Base-by-base conservation (phyloP, 2,797 vertebrate species). In the Gallirallus australis region DNA sequence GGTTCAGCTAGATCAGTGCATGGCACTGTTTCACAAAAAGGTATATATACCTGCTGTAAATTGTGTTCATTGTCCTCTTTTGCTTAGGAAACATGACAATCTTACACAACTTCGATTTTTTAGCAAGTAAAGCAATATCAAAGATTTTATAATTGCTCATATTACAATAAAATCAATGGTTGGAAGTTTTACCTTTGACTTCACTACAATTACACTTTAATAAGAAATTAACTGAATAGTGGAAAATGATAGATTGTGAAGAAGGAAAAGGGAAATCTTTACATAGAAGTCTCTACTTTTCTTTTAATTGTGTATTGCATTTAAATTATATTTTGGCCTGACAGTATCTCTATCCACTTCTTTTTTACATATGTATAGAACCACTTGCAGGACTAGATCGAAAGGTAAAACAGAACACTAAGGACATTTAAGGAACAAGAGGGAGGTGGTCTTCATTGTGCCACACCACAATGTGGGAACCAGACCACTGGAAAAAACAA, bases 371-470 rank as follows among this genome's bases (percentile, higher is more conserved):
- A 42, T 12, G 2, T 53, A 28, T 4, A 61, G 27, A 56, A 47
- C 2, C n/a, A 28, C 6, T 3, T 39, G 20, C 37, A 59, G 33
- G 42, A 30, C n/a, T 39, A 69, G 24, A 61, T 76, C 5, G 28
- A 59, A 50, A 64, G 15, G 17, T 59, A 59, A 64, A 81, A 39
- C 3, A 75, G 20, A 64, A 52, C 75, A 69, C 3, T 16, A 8
- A 65, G 30, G 12, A 2, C 7, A 14, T 57, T 53, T 48, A 47
- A 25, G 50, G 27, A 79, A 8, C 18, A 31, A 64, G 31, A 78
- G 24, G 10, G 7, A 1, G 1, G 20, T 23, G 9, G 5, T 20
- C 8, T 42, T 75, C 19, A 17, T 5, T 35, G 16, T 40, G 27
- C 12, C 42, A 30, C 40, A 56, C 6, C 54, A 33, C 21, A 82